phyloP scores from a whole-genome alignment of 2,113 vertebrate genomes.

The sheep (Ovis aries) region ARS-UI_Ramb_v3.0 NC_056069.1:60267001-60267500 shows the following conservation, averaged over 20 bases:
- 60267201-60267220: neutral
- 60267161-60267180: neutral
- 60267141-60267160: neutral
- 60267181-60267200: neutral
- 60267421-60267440: neutral
- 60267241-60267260: neutral
- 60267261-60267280: neutral
- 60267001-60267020: neutral
- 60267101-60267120: neutral
- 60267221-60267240: neutral
- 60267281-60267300: neutral
- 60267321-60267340: neutral
- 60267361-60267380: neutral
- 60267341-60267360: neutral
- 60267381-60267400: neutral
- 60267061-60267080: neutral
- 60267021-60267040: neutral
- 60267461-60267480: neutral
- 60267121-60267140: neutral
- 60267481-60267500: neutral
- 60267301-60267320: neutral
- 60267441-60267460: neutral
- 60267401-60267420: neutral
- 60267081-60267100: neutral
- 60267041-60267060: neutral